Percentiles rank a stretch among this genome's conserved stretches.
Conservation (phyloP, 2,113 vertebrate genomes). For the Leucopsar rothschildi region DNA sequence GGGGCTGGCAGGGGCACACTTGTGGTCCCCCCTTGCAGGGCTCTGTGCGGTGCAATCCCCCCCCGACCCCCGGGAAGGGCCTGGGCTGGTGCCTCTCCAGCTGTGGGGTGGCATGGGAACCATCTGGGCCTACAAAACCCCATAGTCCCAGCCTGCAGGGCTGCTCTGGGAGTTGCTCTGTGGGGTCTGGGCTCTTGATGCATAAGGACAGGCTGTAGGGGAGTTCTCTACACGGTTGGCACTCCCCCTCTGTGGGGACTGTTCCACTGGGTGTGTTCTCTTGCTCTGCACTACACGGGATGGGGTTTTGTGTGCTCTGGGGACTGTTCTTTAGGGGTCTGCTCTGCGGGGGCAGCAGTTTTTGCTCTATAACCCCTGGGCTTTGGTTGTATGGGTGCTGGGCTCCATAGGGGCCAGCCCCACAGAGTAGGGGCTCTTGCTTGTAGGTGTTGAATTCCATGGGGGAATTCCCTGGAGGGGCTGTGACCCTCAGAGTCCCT, state of each 20-base stretch:
- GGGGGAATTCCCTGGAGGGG: neutral
- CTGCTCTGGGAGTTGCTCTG: neutral
- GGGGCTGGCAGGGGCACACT: accelerated
- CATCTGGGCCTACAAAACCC: accelerated
- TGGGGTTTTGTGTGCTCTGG: neutral
- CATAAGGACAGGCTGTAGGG: neutral
- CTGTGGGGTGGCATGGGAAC: neutral
- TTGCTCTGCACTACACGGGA: accelerated
- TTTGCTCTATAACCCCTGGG: accelerated
- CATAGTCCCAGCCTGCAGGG: neutral
- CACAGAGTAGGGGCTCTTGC: neutral
- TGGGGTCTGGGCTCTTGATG: neutral
- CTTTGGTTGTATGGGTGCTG: accelerated
- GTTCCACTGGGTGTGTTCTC: accelerated
- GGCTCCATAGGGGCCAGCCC: neutral
- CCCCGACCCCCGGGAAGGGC: neutral
- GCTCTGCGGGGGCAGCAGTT: neutral
- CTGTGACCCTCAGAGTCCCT: neutral
- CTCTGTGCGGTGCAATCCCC: neutral
- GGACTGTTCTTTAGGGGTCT: neutral
- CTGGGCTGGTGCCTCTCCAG: accelerated
- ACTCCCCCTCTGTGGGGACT: neutral
- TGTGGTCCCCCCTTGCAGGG: neutral
- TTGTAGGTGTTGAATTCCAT: neutral
- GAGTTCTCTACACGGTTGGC: neutral